phyloP scores from a whole-genome alignment of 2,888 invertebrate species.

The Sarcophaga caerulescens region DNA sequence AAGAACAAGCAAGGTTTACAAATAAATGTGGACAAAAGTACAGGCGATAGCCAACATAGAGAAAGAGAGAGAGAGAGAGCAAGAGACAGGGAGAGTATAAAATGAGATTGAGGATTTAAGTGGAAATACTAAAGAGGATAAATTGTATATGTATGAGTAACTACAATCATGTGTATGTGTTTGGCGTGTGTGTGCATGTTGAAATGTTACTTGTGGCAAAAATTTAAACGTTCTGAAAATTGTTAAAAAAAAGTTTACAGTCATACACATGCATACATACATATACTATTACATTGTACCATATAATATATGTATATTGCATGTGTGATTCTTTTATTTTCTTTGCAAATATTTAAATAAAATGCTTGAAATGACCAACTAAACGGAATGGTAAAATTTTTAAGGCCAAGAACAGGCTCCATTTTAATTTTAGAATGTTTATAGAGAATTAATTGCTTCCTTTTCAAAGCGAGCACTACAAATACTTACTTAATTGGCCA shows the following conservation, averaged over 20 bases:
- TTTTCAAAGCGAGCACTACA: too few species aligned
- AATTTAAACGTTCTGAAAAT: constrained; percentile 67
- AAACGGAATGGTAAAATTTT: neutral
- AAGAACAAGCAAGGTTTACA: neutral
- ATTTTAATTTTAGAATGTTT: too few species aligned
- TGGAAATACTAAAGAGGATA: constrained; percentile 59
- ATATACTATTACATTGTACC: too few species aligned
- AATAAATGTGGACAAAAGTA: constrained; percentile 55
- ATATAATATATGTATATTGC: too few species aligned
- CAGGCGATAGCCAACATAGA: neutral
- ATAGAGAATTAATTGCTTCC: too few species aligned
- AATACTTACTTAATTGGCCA: too few species aligned
- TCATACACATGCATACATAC: neutral
- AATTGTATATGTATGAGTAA: constrained; percentile 7
- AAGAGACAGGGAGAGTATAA: neutral
- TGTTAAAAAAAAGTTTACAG: constrained; percentile 37
- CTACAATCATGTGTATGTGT: constrained; percentile 6
- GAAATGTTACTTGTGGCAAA: constrained; percentile 61
- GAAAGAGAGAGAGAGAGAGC: neutral
- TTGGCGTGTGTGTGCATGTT: constrained; percentile 19
- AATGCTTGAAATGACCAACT: constrained; percentile 34
- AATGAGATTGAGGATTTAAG: constrained; percentile 48
- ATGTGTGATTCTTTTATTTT: neutral
- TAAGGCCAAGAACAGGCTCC: too few species aligned
- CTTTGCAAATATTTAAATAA: constrained; percentile 26